Conservation (phyloP, 2,113 vertebrate species). For the Sceloporus undulatus region DNA sequence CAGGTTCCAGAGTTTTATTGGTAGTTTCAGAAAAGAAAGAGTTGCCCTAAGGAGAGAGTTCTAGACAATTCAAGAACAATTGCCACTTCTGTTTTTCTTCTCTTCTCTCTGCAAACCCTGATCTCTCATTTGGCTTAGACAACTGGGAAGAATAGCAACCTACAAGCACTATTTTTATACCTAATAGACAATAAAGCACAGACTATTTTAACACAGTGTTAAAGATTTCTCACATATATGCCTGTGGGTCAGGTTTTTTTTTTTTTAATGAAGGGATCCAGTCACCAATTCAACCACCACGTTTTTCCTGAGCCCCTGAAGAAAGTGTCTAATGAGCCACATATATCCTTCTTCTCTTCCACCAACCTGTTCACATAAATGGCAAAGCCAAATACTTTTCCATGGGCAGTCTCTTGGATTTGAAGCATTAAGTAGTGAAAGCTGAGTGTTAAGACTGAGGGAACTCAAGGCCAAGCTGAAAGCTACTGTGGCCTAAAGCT, state of each 20-base stretch:
- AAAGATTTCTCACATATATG: neutral
- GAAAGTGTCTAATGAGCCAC: neutral
- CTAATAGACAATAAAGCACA: conserved; percentile 78
- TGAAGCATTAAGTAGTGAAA: too few relatives aligned
- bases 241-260: neutral
- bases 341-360: neutral
- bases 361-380: neutral
- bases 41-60: neutral
- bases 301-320: neutral
- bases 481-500: neutral
- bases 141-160: conserved; percentile 58
- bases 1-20: neutral
- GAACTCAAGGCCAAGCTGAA: neutral
- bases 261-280: neutral
- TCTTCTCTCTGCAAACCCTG: neutral
- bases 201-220: conserved; percentile 79
- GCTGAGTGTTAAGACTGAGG: neutral
- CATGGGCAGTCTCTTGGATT: too few relatives aligned
- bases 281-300: neutral
- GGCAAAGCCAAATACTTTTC: neutral
- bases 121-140: conserved; percentile 8
- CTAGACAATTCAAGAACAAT: neutral
- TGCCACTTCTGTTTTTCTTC: neutral
- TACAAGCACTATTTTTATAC: conserved; percentile 82
- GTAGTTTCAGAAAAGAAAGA: neutral